These are phyloP conservation scores for Menidia beryllina DNA, from an alignment of 2,113 vertebrate genomes.

Conservation along the genomic window DNA sequence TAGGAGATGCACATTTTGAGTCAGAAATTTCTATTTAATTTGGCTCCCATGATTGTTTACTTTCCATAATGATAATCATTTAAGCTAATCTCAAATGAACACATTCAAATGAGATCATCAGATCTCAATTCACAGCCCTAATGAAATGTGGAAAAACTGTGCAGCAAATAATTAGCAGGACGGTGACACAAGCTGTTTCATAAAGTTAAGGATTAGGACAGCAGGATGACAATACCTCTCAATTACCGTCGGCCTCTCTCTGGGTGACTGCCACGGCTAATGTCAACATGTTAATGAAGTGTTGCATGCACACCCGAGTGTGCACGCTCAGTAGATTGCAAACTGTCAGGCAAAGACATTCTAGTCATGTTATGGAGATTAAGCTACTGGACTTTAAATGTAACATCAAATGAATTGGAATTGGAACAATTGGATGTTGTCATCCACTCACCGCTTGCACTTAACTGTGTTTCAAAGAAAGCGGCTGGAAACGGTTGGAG, in stretches of 20 bases:
- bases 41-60: background rate
- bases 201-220: conserved; percentile 3
- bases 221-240: conserved; percentile 4
- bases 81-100: background rate
- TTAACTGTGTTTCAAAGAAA: background rate
- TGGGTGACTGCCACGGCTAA: conserved; percentile 28
- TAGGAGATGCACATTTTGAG: background rate
- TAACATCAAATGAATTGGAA: conserved; percentile 8
- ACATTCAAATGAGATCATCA: conserved; percentile 6
- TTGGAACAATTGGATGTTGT: background rate
- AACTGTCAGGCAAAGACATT: conserved; percentile 8
- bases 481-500: background rate
- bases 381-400: conserved; percentile 19
- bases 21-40: background rate
- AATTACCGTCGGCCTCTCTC: conserved; percentile 11
- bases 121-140: background rate
- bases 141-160: background rate
- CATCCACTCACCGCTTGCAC: background rate
- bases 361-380: conserved; percentile 26
- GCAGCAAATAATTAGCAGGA: background rate
- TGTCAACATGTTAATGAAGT: conserved; percentile 45
- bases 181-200: background rate
- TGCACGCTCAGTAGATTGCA: conserved; percentile 18
- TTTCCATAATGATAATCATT: background rate
- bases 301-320: conserved; percentile 24